Evolutionary conservation across 2,113 vertebrate genomes (phyloP).

Genomic region (Ursus arctos): DNA sequence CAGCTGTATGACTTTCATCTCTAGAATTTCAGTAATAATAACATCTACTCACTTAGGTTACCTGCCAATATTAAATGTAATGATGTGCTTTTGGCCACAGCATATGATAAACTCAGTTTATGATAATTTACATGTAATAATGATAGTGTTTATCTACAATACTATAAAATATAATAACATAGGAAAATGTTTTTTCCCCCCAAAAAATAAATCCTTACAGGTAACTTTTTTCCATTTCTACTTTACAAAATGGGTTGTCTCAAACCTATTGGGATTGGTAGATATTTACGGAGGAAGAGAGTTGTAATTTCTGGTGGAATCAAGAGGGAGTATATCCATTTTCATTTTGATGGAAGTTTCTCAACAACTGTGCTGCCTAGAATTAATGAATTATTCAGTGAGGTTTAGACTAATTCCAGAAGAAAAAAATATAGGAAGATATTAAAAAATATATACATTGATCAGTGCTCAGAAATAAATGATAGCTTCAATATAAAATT

Average conservation of each 20-base stretch:
- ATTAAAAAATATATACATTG: constrained; percentile 3
- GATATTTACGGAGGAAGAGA: background rate
- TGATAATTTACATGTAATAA: background rate
- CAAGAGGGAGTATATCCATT: background rate
- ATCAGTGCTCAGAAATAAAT: background rate
- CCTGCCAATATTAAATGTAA: background rate
- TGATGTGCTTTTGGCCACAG: background rate
- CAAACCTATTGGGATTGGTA: background rate
- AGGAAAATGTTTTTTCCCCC: background rate
- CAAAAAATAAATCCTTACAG: background rate
- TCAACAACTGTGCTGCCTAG: background rate
- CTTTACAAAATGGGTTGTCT: background rate
- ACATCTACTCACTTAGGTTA: background rate
- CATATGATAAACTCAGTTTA: background rate
- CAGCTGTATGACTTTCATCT: background rate
- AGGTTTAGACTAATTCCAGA: background rate
- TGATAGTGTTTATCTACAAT: background rate
- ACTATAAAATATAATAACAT: background rate
- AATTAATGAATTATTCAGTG: constrained; percentile 50
- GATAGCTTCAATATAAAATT: background rate
- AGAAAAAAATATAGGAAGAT: background rate
- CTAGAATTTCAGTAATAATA: background rate
- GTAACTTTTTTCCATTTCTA: constrained; percentile 16
- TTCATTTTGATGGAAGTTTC: constrained; percentile 51
- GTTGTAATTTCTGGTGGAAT: background rate